Evolutionary conservation across 2,113 vertebrate genomes (phyloP).

Genomic region (Cyphomyrus discorhynchus): DNA sequence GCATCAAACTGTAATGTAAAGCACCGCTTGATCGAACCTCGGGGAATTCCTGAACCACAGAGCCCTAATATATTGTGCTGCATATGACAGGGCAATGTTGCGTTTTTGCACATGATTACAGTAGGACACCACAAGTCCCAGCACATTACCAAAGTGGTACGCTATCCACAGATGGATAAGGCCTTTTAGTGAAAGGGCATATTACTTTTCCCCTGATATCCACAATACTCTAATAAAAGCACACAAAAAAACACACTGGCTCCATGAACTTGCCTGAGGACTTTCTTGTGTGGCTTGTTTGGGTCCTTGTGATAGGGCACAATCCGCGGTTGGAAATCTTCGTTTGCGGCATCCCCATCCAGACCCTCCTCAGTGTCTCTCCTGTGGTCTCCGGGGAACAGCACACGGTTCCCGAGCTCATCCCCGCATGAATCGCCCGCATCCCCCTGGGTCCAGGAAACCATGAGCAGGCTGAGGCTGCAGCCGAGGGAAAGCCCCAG

Average conservation of each 20-base stretch:
- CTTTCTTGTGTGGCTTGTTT: slow-evolving; percentile 84
- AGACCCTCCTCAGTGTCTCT: slow-evolving; percentile 31
- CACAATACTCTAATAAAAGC: not conserved
- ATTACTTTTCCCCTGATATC: not conserved
- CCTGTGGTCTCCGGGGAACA: slow-evolving; percentile 35
- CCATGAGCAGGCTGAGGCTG: slow-evolving; percentile 84
- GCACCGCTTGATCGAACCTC: not conserved
- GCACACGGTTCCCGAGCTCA: slow-evolving; percentile 47
- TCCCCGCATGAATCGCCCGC: slow-evolving; percentile 62
- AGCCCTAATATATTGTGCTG: not conserved
- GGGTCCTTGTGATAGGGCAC: slow-evolving; percentile 86
- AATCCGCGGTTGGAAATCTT: slow-evolving; percentile 73
- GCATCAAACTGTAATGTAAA: not conserved
- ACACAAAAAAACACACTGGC: not conserved
- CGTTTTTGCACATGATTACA: not conserved
- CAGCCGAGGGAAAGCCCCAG: slow-evolving; percentile 88
- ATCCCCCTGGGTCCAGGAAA: slow-evolving; percentile 82
- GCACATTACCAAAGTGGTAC: not conserved
- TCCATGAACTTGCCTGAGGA: slow-evolving; percentile 71
- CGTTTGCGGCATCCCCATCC: slow-evolving; percentile 34
- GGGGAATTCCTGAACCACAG: not conserved
- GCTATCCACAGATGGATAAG: not conserved
- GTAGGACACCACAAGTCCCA: not conserved
- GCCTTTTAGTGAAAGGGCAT: not conserved
- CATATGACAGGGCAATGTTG: not conserved